Evolutionary conservation across 2,888 invertebrate genomes (phyloP).

Genomic region (Drosophila sordidula): DNA sequence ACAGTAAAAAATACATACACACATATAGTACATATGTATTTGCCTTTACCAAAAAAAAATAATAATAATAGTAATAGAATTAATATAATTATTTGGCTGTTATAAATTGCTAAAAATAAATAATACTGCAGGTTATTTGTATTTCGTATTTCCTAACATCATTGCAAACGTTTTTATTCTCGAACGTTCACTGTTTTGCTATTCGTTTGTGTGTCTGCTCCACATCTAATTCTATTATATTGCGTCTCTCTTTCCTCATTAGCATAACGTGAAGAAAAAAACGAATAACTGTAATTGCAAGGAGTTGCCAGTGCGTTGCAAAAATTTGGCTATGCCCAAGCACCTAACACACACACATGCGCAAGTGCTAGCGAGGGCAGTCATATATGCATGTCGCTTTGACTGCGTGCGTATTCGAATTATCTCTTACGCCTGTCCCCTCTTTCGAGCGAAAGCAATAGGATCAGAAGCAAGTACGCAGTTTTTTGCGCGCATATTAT

Average conservation of each 20-base stretch:
- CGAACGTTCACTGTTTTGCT: slow-evolving; percentile 4
- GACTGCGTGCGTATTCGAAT: too few species aligned
- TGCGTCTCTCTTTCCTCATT: background rate
- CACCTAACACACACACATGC: background rate
- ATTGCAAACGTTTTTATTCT: background rate
- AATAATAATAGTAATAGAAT: too few species aligned
- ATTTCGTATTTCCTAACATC: too few species aligned
- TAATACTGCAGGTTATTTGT: too few species aligned
- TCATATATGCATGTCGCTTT: background rate
- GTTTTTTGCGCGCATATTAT: background rate
- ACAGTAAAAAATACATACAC: too few species aligned
- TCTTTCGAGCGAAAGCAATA: background rate
- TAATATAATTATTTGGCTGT: too few species aligned
- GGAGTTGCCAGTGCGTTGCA: slow-evolving; percentile 17
- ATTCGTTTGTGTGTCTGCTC: background rate
- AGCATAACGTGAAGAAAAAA: background rate
- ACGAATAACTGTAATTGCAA: slow-evolving; percentile 16
- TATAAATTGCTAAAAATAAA: too few species aligned
- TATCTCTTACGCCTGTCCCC: background rate
- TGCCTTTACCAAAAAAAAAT: too few species aligned
- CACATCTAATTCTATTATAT: background rate
- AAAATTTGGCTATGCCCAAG: background rate
- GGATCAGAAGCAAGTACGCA: too few species aligned
- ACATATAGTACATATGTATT: too few species aligned
- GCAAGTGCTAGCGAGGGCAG: too few species aligned